Evolutionary conservation across 2,113 vertebrate genomes (phyloP), one percentile per base, ranked within the genome.

Genomic region (Corythornis madagascariensis): DNA sequence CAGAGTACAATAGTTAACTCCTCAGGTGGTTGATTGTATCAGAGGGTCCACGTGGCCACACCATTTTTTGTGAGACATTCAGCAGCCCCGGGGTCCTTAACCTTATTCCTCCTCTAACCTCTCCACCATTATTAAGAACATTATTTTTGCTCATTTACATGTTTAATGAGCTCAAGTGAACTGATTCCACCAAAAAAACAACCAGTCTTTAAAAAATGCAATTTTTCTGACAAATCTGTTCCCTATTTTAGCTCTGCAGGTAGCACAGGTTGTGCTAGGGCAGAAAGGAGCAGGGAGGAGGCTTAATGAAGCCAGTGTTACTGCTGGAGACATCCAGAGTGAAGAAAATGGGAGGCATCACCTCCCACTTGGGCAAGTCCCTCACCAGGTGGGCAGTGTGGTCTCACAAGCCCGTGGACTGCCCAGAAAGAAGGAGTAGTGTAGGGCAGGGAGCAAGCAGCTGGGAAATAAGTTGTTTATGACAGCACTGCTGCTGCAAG

Each of bases 371-470:
- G 71, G 59, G 31, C 73, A 77, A 64, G 60, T 74, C 28, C 67
- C 45, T 40, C 31, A 7, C 40, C n/a, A 48, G 67, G 26, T 45
- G 64, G 31, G 69, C 74, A 60, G 28, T 1, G 22, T 45, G 35
- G 56, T 77, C 65, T 43, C 7, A 1, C 35, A n/a, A 71, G 17
- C 43, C 0, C 0, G 3, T 16, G 35, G 48, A 11, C 48, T 60
- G 67, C 63, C 66, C 67, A 13, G 40, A 64, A 52, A 10, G 45
- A 53, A 70, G 29, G 31, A 42, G 50, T 13, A 20, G 13, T 3
- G 20, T 45, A 61, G 61, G 47, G 48, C 70, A 67, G 65, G 77
- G 60, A 84, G 20, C 9, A 28, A 78, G 38, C 40, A 72, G 59
- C 48, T 0, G 0, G n/a, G 22, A n/a, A 78, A 71, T n/a, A 88